Conservation (phyloP, 2,113 vertebrate genomes). For the Smithornis capensis region DNA sequence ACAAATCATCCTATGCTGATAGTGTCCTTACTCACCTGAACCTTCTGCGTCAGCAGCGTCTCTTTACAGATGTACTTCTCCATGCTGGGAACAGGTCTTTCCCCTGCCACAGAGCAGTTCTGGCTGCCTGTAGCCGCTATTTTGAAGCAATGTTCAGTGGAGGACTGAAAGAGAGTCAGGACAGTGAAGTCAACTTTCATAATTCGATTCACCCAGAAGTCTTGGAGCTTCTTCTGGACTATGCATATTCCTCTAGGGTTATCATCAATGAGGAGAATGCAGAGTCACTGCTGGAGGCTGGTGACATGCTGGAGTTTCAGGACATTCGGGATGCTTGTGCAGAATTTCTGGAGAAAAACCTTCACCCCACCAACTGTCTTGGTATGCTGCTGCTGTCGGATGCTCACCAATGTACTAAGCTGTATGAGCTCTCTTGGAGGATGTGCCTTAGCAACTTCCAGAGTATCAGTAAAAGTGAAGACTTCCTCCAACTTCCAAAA, state of each 20-base stretch:
- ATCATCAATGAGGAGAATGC: slow-evolving; percentile 85
- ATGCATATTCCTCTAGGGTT: slow-evolving; percentile 82
- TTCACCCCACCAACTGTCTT: slow-evolving; percentile 82
- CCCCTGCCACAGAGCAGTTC: slow-evolving; percentile 81
- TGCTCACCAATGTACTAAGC: slow-evolving; percentile 82
- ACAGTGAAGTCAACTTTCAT: slow-evolving; percentile 84
- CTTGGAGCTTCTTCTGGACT: slow-evolving; percentile 82
- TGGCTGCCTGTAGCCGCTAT: slow-evolving; percentile 83
- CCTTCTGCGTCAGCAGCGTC: slow-evolving; percentile 81
- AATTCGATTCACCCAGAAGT: slow-evolving; percentile 83
- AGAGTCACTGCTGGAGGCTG: slow-evolving; percentile 79
- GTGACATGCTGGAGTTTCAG: slow-evolving; percentile 83
- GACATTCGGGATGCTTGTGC: slow-evolving; percentile 84
- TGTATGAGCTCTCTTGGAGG: slow-evolving; percentile 82
- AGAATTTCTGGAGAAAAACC: slow-evolving; percentile 83
- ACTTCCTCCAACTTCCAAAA: slow-evolving; percentile 83
- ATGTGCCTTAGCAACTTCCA: slow-evolving; percentile 86
- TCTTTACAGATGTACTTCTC: slow-evolving; percentile 83
- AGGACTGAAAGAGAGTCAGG: slow-evolving; percentile 82
- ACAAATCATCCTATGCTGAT: slow-evolving; percentile 85
- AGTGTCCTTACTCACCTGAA: slow-evolving; percentile 83
- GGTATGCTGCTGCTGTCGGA: slow-evolving; percentile 83
- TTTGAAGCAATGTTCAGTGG: slow-evolving; percentile 86
- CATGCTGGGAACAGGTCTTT: slow-evolving; percentile 81
- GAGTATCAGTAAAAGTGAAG: slow-evolving; percentile 80